phyloP scores from a whole-genome alignment of 2,797 vertebrate species.

The Mustela erminea region DNA sequence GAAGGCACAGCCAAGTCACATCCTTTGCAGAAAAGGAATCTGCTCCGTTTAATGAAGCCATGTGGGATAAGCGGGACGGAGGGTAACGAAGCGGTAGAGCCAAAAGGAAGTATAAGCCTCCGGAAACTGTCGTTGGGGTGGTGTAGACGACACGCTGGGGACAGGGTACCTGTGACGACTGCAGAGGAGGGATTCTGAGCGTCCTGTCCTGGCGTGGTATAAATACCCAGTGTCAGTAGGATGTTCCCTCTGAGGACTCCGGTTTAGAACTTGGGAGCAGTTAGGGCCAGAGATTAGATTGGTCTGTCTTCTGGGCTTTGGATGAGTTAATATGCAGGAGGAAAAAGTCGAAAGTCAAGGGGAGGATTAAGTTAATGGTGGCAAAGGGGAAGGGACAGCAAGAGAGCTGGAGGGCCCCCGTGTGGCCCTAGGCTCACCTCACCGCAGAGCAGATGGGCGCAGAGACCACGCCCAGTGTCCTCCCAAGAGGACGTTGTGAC shows the following conservation, averaged over 20 bases:
- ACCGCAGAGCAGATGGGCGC: neutral
- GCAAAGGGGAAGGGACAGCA: neutral
- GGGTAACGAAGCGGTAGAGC: neutral
- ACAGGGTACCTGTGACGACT: neutral
- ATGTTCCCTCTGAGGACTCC: neutral
- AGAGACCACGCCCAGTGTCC: neutral
- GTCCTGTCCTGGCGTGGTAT: neutral
- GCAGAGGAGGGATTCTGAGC: neutral
- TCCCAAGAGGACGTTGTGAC: neutral
- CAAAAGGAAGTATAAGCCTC: conserved; percentile 40
- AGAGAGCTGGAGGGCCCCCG: neutral
- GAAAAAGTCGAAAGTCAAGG: neutral
- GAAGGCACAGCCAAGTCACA: neutral
- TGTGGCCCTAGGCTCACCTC: neutral
- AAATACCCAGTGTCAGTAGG: neutral
- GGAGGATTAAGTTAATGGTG: neutral
- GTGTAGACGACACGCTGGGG: neutral
- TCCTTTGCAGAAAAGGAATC: neutral
- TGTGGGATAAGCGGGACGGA: neutral
- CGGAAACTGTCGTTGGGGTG: neutral
- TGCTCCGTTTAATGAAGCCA: neutral
- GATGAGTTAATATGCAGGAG: neutral
- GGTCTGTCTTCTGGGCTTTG: neutral
- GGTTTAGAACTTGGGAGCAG: neutral
- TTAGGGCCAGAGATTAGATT: neutral